Evolutionary conservation across 2,113 vertebrate species (phyloP).

Genomic region (Albula glossodonta): DNA sequence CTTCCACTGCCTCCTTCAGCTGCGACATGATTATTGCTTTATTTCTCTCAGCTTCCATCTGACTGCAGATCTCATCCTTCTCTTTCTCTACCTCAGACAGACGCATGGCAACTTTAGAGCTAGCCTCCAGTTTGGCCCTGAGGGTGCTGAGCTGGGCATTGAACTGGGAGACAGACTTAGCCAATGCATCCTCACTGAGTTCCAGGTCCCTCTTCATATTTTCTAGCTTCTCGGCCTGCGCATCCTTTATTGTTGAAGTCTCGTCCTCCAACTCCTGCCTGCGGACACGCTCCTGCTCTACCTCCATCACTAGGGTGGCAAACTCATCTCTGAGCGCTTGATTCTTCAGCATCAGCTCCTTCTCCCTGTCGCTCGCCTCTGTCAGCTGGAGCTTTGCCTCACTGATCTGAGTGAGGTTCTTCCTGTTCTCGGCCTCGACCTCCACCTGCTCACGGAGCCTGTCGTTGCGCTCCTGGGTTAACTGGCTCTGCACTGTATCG

Average conservation of each 20-base stretch:
- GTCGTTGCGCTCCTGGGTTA: conserved; percentile 66
- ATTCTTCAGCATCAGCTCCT: conserved; percentile 63
- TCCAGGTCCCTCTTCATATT: conserved; percentile 69
- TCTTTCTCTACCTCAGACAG: conserved; percentile 77
- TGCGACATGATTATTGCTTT: conserved; percentile 77
- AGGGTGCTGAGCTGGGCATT: conserved; percentile 63
- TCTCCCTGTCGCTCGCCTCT: conserved; percentile 53
- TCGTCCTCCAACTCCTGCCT: conserved; percentile 64
- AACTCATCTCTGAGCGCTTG: conserved; percentile 67
- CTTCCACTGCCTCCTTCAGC: conserved; percentile 74
- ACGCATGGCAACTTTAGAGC: conserved; percentile 71
- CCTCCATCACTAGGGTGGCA: conserved; percentile 60
- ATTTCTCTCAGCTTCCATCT: conserved; percentile 83
- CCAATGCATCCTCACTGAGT: conserved; percentile 68
- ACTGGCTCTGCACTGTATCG: conserved; percentile 64
- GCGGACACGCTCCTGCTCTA: conserved; percentile 56
- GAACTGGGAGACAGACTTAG: conserved; percentile 64
- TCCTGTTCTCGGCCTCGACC: conserved; percentile 56
- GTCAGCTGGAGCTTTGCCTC: conserved; percentile 59
- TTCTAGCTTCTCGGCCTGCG: conserved; percentile 68
- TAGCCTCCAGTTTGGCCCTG: conserved; percentile 73
- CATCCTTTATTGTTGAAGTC: conserved; percentile 67
- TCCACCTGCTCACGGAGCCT: conserved; percentile 69
- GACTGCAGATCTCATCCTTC: conserved; percentile 67
- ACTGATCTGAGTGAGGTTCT: conserved; percentile 43